Conservation (phyloP, 2,113 vertebrate species). For the Spermophilus dauricus region DNA sequence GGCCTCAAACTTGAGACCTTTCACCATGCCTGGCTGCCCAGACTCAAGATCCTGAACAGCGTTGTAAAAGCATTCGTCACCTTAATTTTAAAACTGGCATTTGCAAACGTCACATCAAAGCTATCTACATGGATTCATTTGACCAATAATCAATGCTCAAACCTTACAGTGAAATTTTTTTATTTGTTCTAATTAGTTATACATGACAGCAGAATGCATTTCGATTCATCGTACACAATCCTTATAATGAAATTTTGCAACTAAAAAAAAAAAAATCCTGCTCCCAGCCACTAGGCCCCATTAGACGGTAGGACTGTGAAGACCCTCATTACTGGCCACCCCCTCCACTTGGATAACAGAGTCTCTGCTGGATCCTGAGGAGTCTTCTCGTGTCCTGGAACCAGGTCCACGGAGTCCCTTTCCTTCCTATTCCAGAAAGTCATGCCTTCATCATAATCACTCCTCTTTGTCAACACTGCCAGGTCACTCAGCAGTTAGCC, state of each 20-base stretch:
- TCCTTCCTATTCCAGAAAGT: not conserved
- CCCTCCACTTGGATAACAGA: not conserved
- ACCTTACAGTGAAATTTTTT: too few relatives aligned
- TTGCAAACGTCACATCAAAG: not conserved
- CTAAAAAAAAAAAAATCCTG: too few relatives aligned
- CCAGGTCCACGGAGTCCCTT: not conserved
- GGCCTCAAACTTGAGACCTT: too few relatives aligned
- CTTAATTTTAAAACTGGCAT: not conserved
- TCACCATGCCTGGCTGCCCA: too few relatives aligned
- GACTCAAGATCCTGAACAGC: too few relatives aligned
- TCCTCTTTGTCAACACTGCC: not conserved
- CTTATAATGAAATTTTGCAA: too few relatives aligned
- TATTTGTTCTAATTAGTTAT: too few relatives aligned
- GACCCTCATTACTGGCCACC: not conserved
- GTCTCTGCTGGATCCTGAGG: not conserved
- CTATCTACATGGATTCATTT: conserved; percentile 35
- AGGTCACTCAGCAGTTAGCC: not conserved
- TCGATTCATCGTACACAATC: too few relatives aligned
- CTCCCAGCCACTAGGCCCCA: not conserved
- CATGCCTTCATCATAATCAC: not conserved
- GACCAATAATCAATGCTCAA: conserved; percentile 27
- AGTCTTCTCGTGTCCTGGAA: not conserved
- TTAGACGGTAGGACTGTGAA: not conserved
- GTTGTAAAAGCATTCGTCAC: too few relatives aligned
- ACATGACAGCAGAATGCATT: too few relatives aligned